Base-by-base conservation (phyloP, 37 sponge, comb jelly and placozoan species). In the Eunapius fragilis region DNA sequence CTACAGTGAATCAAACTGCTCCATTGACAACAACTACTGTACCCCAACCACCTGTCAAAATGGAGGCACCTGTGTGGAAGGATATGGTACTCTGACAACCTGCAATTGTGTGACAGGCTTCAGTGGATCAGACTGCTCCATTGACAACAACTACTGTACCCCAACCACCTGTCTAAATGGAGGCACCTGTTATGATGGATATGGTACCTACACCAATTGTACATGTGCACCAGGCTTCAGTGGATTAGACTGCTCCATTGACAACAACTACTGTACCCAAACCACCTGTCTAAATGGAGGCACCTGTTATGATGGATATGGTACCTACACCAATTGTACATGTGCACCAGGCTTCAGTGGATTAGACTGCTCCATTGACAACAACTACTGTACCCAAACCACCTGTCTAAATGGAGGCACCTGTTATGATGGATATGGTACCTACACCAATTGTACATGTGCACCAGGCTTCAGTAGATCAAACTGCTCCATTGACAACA, bases 281-380 rank as follows among this genome's bases (percentile, higher is more conserved):
- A 37, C n/a, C 38, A 32, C 82, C 30, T 93, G 93, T 74, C 30
- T 25, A 22, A 93, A 93, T 80, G 93, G 87, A 36, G 90, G 93
- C 27, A 87, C 84, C 2, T 93, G 93, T 37, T 69, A 27, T 7
- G 86, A 87, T 41, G 80, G 82, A 4, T 10, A 31, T 82, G 93
- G 93, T 31, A 41, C 74, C 27, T 36, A 25, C 71, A 58, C 58
- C 58, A 12, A 34, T 70, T 91, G 92, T 68, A n/a, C 28, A 22
- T 91, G 92, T 84, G 27, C 71, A 67, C 28, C 68, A 26, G 84
- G 73, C 25, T 91, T 31, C 34, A 87, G 80, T 31, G 89, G 89
- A 22, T 73, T 2, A 4, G 38, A 86, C 50, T 93, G 93, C 68
- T 86, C 80, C 30, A 73, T 31, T 69, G 72, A 77, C 68, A 32